phyloP scores from a whole-genome alignment of 2,797 vertebrate genomes.

The Varecia variegata region DNA sequence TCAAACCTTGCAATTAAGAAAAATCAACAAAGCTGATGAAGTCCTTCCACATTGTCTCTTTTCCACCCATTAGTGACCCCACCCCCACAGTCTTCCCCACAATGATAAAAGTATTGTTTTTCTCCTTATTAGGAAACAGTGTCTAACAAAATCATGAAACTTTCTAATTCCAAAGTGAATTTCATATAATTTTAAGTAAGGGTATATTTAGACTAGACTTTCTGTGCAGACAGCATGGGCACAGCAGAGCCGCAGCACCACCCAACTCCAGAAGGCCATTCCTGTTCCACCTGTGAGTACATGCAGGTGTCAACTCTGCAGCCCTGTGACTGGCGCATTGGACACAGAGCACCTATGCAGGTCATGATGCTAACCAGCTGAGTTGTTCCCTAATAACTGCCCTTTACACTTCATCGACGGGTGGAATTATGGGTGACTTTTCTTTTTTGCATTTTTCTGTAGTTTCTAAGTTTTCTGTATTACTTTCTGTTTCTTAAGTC shows the following conservation, averaged over 20 bases:
- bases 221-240: not conserved
- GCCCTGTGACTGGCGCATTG: not conserved
- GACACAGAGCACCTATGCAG: not conserved
- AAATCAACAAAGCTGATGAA: conserved; percentile 4
- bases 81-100: not conserved
- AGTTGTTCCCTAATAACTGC: not conserved
- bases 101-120: not conserved
- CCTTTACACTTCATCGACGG: not conserved
- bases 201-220: not conserved
- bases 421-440: not conserved
- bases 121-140: not conserved
- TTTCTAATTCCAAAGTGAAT: not conserved
- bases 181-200: not conserved
- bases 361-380: not conserved
- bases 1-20: conserved; percentile 67
- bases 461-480: not conserved
- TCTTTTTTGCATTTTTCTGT: not conserved
- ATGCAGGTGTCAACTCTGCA: not conserved
- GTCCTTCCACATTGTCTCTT: not conserved
- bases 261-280: not conserved
- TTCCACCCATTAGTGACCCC: not conserved
- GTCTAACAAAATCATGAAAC: conserved; percentile 27
- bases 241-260: not conserved
- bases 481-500: not conserved
- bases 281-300: not conserved